A percentile compares a stretch with the other conserved stretches of the same genome.
Conservation (phyloP, 2,888 invertebrate species). For the Eilema griseolum region DNA sequence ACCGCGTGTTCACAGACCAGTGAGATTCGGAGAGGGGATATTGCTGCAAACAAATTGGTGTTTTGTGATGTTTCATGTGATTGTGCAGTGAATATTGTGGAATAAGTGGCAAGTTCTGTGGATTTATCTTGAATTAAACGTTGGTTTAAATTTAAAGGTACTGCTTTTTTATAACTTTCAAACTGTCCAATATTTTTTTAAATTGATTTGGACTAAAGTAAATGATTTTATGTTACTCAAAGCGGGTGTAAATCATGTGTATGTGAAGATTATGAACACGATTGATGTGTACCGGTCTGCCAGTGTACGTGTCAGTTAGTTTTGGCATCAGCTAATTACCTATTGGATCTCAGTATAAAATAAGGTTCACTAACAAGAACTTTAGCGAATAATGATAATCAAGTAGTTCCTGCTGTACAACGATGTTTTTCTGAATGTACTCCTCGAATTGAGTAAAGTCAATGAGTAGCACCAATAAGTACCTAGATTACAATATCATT, state of each 20-base stretch:
- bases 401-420: background rate
- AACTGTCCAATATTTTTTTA: background rate
- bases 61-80: conserved; percentile 38
- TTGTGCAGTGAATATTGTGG: conserved; percentile 39
- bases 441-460: background rate
- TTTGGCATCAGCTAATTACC: background rate
- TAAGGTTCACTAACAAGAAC: background rate
- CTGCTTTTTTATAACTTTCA: background rate
- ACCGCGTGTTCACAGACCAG: conserved; percentile 56
- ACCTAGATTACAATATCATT: background rate
- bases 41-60: conserved; percentile 32
- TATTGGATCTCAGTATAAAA: background rate
- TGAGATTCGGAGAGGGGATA: conserved; percentile 47
- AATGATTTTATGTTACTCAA: background rate
- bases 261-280: background rate
- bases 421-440: background rate
- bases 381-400: background rate
- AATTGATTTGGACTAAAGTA: background rate
- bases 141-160: conserved; percentile 8
- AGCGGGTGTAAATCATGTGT: too few species aligned
- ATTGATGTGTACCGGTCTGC: background rate
- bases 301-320: background rate
- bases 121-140: conserved; percentile 4
- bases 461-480: background rate
- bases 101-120: conserved; percentile 11